Evolutionary conservation across 2,797 vertebrate species (phyloP).

Genomic region (Gambusia yucatana): DNA sequence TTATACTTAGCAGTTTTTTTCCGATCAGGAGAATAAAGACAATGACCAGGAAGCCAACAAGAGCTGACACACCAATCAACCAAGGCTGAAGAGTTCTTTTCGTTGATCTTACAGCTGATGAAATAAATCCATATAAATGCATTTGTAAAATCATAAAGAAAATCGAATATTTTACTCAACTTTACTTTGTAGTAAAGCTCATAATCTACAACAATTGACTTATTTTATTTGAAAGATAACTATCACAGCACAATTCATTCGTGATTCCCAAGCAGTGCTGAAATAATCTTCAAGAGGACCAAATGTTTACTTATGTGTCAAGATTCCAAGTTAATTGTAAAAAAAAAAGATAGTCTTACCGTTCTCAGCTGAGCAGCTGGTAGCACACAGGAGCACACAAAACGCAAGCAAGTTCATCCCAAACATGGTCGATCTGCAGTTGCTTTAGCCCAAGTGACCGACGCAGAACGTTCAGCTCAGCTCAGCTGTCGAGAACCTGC

Average conservation of each 20-base stretch:
- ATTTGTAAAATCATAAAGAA: background rate
- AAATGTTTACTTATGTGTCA: background rate
- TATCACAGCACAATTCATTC: background rate
- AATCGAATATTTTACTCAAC: background rate
- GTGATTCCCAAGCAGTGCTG: background rate
- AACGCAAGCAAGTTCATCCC: conserved; percentile 40
- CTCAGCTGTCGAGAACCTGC: background rate
- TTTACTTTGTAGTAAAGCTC: background rate
- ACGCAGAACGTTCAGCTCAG: conserved; percentile 4
- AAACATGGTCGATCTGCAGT: background rate
- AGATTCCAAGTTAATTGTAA: background rate
- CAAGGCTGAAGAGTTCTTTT: conserved; percentile 81
- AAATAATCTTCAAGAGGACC: background rate
- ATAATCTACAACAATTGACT: background rate
- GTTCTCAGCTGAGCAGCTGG: conserved; percentile 43
- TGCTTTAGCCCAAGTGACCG: background rate
- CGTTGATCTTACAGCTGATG: background rate
- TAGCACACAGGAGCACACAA: conserved; percentile 40
- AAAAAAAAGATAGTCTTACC: conserved; percentile 24
- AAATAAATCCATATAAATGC: background rate
- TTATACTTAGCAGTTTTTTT: conserved; percentile 77
- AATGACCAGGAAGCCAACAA: conserved; percentile 86
- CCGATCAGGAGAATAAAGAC: conserved; percentile 80
- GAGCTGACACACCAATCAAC: conserved; percentile 83
- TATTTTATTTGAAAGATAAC: background rate